A percentile compares a stretch with the other conserved stretches of the same genome.
These are phyloP conservation scores for Isoperla grammatica DNA, from an alignment of 2,888 invertebrate species.

Conservation along the genomic window DNA sequence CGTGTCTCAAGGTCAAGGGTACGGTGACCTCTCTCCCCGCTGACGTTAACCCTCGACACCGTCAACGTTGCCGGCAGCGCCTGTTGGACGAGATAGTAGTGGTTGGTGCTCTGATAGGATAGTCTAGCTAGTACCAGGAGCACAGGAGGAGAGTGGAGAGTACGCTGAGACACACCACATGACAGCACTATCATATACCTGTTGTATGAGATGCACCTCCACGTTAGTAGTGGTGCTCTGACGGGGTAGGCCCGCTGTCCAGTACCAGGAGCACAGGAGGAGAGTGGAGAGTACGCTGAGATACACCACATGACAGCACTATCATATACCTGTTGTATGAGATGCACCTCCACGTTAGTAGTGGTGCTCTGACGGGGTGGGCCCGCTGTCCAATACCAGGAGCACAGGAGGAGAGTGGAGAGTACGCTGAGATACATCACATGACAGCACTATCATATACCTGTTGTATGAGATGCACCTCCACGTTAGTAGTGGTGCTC, in stretches of 20 bases:
- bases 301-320: no score
- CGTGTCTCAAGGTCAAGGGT: no score
- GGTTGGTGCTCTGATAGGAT: constrained; percentile 8
- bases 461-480: no score
- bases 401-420: constrained; percentile 1
- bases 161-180: neutral
- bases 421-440: neutral
- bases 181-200: no score
- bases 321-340: no score
- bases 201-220: no score
- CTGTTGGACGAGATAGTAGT: no score
- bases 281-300: neutral
- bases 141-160: constrained; percentile 1
- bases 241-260: constrained; percentile 4
- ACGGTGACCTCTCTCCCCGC: no score
- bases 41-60: neutral
- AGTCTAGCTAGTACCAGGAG: constrained; percentile 10
- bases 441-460: no score
- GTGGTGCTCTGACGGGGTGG: constrained; percentile 8
- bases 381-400: constrained; percentile 10
- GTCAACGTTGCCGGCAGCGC: no score
- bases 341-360: no score
- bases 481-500: no score
- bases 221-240: constrained; percentile 9
- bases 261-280: constrained; percentile 9